Evolutionary conservation across 2,113 vertebrate species (phyloP), one percentile per base, ranked within the genome.

Genomic region (Leucoraja erinaceus): DNA sequence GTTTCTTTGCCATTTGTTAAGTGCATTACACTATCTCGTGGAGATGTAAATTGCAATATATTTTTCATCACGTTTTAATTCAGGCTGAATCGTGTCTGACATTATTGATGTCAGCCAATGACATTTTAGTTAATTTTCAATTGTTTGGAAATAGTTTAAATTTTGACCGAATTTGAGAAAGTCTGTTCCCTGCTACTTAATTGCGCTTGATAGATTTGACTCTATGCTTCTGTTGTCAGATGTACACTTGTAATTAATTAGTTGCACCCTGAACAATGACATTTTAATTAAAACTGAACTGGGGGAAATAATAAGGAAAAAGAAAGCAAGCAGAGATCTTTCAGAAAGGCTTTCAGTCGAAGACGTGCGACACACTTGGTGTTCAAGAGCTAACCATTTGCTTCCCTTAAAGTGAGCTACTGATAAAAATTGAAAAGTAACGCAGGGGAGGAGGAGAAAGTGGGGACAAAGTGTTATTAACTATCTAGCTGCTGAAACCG

Each of bases 251-350:
- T 91, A 91, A 91, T 91, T 91, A 91, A 91, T 91, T 91, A 91
- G 90, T 14, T 47, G 68, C 90, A 74, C 90, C 88, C 90, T 6
- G 90, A 72, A 74, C 90, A 91, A 91, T 91, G 90, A 91, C 90
- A 91, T 91, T 91, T 91, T 91, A 91, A 91, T 91, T 91, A 91
- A 91, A 91, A 91, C 90, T 72, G 63, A 91, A 91, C 68, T 91
- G 90, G 90, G 90, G 76, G 76, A 20, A 47, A 47, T 31, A 25
- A 28, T 25, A 72, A 91, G 38, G 2, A 74, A 28, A 11, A 72
- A 28, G 54, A 88, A 72, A 72, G 28, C 68, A 72, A 91, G 90
- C 90, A 54, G 68, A 91, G 90, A 91, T 68, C 90, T 91, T 91
- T 91, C 38, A 18, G 33, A 91, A 91, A 91, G 90, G 66, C n/a